Conservation (phyloP, 2,888 invertebrate genomes). For the Tribolium freemani region DNA sequence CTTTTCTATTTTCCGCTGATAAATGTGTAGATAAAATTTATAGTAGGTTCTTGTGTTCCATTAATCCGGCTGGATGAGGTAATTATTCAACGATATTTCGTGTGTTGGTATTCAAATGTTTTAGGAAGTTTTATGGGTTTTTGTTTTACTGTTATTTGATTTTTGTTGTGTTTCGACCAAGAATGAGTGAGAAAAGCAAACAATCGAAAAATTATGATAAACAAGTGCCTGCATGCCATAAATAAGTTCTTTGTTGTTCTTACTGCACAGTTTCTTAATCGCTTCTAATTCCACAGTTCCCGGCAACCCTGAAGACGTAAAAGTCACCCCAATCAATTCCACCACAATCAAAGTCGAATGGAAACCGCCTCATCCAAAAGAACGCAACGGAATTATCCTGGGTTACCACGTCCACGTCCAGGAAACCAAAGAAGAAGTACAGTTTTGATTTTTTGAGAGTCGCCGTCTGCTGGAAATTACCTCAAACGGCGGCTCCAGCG, state of each 20-base stretch:
- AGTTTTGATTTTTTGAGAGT: slow-evolving; percentile 11
- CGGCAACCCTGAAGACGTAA: slow-evolving; percentile 95
- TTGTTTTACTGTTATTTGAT: slow-evolving; percentile 48
- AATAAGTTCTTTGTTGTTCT: slow-evolving; percentile 34
- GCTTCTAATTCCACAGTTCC: slow-evolving; percentile 84
- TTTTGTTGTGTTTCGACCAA: slow-evolving; percentile 47
- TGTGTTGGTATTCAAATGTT: slow-evolving; percentile 84
- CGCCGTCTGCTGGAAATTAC: background rate
- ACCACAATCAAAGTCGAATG: slow-evolving; percentile 96
- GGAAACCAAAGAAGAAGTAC: slow-evolving; percentile 88
- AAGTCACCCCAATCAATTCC: slow-evolving; percentile 90
- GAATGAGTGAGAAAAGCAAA: slow-evolving; percentile 54
- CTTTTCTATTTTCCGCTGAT: slow-evolving; percentile 41
- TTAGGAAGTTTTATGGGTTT: slow-evolving; percentile 51
- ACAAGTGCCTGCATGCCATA: slow-evolving; percentile 66
- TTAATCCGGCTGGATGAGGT: slow-evolving; percentile 63
- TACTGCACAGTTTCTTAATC: slow-evolving; percentile 9
- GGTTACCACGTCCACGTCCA: slow-evolving; percentile 98
- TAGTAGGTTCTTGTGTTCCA: slow-evolving; percentile 54
- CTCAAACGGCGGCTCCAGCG: slow-evolving; percentile 11
- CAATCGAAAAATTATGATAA: slow-evolving; percentile 52
- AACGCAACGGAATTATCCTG: slow-evolving; percentile 94
- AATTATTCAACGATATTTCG: slow-evolving; percentile 65
- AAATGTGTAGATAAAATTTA: slow-evolving; percentile 51
- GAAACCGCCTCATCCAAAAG: slow-evolving; percentile 93